Evolutionary conservation across 2,888 invertebrate species (phyloP).

Genomic region (Drosophila buzzatii): DNA sequence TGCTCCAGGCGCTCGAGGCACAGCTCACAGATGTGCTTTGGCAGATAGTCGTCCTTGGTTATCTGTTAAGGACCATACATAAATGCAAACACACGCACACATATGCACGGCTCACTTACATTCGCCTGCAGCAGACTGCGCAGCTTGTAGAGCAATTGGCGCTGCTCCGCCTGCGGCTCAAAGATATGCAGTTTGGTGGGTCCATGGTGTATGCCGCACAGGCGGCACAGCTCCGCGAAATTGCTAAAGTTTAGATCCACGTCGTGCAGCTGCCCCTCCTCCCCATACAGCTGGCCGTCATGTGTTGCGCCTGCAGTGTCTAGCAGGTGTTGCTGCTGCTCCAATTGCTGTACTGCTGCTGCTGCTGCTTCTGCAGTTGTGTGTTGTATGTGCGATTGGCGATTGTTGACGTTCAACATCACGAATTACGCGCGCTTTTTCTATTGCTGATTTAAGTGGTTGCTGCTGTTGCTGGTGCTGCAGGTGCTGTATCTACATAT

Average conservation of each 20-base stretch:
- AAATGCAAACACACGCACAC: neutral
- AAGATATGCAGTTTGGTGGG: conserved; percentile 90
- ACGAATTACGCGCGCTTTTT: conserved; percentile 55
- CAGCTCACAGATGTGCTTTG: conserved; percentile 90
- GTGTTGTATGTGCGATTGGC: conserved; percentile 45
- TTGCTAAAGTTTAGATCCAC: conserved; percentile 89
- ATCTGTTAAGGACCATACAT: conserved; percentile 85
- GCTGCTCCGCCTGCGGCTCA: conserved; percentile 90
- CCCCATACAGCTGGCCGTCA: conserved; percentile 47
- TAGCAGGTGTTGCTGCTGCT: conserved; percentile 67
- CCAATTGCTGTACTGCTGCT: conserved; percentile 55
- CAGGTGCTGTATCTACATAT: conserved; percentile 16
- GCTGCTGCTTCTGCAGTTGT: conserved; percentile 54
- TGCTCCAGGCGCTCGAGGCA: conserved; percentile 89
- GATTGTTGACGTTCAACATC: conserved; percentile 81
- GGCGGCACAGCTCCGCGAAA: conserved; percentile 90
- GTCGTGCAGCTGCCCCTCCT: conserved; percentile 76
- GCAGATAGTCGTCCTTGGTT: conserved; percentile 90
- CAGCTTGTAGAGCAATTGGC: conserved; percentile 90
- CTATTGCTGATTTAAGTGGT: neutral
- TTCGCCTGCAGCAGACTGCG: conserved; percentile 89
- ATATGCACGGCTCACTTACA: conserved; percentile 85
- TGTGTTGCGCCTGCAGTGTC: conserved; percentile 57
- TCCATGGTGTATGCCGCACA: conserved; percentile 90
- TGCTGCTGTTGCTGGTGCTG: neutral